Evolutionary conservation across 2,113 vertebrate genomes (phyloP).

Genomic region (Maccullochella peelii): DNA sequence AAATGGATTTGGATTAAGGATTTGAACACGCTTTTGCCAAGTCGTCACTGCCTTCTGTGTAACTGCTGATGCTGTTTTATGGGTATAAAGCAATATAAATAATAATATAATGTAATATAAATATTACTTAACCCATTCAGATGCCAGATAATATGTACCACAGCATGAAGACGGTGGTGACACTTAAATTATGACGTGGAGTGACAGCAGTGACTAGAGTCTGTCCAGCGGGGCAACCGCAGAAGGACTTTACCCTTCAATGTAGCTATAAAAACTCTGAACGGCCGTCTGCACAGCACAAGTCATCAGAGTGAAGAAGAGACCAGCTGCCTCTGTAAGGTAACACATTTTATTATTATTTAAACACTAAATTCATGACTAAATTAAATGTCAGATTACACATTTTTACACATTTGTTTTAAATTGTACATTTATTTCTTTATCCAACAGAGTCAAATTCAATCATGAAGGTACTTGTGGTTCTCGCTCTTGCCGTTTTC

Average conservation of each 20-base stretch:
- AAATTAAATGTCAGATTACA: neutral
- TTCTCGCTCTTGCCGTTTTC: constrained; percentile 67
- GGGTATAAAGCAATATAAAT: neutral
- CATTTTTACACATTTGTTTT: neutral
- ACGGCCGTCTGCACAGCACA: neutral
- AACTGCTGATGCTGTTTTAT: neutral
- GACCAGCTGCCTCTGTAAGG: constrained; percentile 31
- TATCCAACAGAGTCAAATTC: constrained; percentile 4
- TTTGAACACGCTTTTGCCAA: neutral
- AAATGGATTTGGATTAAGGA: neutral
- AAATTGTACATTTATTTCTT: neutral
- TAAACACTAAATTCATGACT: neutral
- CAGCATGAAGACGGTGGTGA: neutral
- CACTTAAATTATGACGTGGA: constrained; percentile 55
- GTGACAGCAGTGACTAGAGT: constrained; percentile 38
- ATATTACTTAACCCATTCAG: neutral
- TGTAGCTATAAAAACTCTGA: constrained; percentile 31
- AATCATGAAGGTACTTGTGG: constrained; percentile 76
- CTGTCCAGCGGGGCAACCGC: constrained; percentile 60
- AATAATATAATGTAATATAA: too few relatives aligned
- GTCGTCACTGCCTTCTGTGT: neutral
- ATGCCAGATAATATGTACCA: neutral
- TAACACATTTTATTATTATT: neutral
- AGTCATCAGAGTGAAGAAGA: constrained; percentile 18
- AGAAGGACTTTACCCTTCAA: constrained; percentile 72